Base-by-base conservation (phyloP, 1,140 invertebrate genomes). In the Diabrotica virgifera region DNA sequence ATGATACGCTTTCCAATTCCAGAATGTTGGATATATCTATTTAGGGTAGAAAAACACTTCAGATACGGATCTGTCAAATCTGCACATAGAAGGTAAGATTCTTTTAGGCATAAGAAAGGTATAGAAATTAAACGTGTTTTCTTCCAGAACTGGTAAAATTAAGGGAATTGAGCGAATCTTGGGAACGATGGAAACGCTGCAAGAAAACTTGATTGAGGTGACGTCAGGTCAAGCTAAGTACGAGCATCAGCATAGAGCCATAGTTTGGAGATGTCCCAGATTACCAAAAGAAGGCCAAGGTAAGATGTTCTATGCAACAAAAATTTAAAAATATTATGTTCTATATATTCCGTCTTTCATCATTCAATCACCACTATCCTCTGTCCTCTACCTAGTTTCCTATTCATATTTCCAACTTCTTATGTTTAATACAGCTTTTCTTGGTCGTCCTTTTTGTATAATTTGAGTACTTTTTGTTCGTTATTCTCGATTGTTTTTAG, bases 21-120 rank as follows among this genome's bases (percentile, higher is more conserved):
- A 35, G 97, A 99, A 82, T 94, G 92, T 75, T 99, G 98, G 98
- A 96, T 99, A 72, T 99, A 99, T 80, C 84, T 98, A 73, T 99
- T 99, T 81, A 86, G 98, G 66, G 95, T 98, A 13, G 97, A 99
- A 79, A 97, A 98, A 76, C 93, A 98, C 79, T 99, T 98, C 82
- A 86, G 96, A 74, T 98, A 98, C 79, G 98, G 98, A n/a, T 98
- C 96, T 5, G 93, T 99, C 0, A 98, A 99, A 81, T 96, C 96
- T 0, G 93, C 96, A 13, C 94, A 96, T 73, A 84, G 96, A 80
- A 87, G 89, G 84, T 86, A 78, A 73, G 8, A 14, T 59, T 3
- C 6, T 11, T 13, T 24, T n/a, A n/a, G n/a, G n/a, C n/a, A n/a
- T n/a, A n/a, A n/a, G n/a, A n/a, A n/a, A n/a, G n/a, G n/a, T n/a